Evolutionary conservation across 2,797 vertebrate genomes (phyloP).

Genomic region (Sebastes cheni): DNA sequence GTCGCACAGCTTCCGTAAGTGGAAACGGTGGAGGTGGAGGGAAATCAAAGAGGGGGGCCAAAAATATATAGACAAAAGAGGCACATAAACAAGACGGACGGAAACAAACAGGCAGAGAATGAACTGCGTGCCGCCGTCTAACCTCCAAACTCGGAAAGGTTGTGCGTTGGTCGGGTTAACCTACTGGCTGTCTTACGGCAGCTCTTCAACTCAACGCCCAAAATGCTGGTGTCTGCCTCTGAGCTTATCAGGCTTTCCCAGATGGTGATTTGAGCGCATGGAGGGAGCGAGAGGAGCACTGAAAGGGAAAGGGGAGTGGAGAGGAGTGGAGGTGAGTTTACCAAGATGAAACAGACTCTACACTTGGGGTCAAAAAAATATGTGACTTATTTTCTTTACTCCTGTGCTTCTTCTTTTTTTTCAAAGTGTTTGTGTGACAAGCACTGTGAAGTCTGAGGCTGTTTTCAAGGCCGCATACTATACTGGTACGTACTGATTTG

Average conservation of each 20-base stretch:
- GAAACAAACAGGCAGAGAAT: conserved; percentile 15
- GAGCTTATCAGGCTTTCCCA: conserved; percentile 81
- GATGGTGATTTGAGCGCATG: conserved; percentile 69
- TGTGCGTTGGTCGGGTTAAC: conserved; percentile 51
- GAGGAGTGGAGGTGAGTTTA: conserved; percentile 64
- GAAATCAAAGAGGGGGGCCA: not conserved
- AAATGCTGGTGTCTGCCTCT: conserved; percentile 68
- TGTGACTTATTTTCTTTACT: conserved; percentile 2
- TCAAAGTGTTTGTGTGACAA: not conserved
- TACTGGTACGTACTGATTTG: too few species aligned
- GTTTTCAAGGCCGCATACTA: too few species aligned
- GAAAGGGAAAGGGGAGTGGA: conserved; percentile 50
- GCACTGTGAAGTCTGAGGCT: too few species aligned
- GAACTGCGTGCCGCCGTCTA: conserved; percentile 18
- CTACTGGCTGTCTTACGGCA: conserved; percentile 54
- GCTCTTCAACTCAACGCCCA: conserved; percentile 65
- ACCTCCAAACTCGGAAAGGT: conserved; percentile 46
- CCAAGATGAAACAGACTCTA: conserved; percentile 70
- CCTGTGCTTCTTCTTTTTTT: not conserved
- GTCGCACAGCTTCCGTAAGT: conserved; percentile 5
- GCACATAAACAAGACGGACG: not conserved
- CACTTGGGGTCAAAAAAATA: conserved; percentile 63
- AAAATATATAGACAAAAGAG: conserved; percentile 16
- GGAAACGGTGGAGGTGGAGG: not conserved
- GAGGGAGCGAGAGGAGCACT: conserved; percentile 54